Evolutionary conservation across 1,140 invertebrate species (phyloP).

Genomic region (Drosophila ficusphila): DNA sequence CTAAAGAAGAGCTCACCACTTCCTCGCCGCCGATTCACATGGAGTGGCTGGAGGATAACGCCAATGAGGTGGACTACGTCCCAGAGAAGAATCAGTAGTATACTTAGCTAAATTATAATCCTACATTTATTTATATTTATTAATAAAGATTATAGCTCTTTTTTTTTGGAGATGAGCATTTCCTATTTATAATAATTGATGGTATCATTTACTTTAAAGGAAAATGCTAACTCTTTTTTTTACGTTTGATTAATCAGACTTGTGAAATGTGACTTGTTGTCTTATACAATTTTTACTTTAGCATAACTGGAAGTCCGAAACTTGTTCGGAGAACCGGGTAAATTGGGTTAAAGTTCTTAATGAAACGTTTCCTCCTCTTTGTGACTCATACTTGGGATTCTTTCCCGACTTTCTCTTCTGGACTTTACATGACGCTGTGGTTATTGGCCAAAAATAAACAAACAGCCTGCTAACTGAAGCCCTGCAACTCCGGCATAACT

Average conservation of each 20-base stretch:
- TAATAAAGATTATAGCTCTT: slow-evolving; percentile 8
- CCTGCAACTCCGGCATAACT: background rate
- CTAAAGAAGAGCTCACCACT: slow-evolving; percentile 23
- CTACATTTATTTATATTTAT: slow-evolving; percentile 7
- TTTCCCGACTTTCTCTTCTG: slow-evolving; percentile 28
- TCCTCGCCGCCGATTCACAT: slow-evolving; percentile 3
- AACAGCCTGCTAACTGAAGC: background rate
- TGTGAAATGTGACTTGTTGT: too few species aligned
- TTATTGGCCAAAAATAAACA: slow-evolving; percentile 36
- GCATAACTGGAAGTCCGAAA: slow-evolving; percentile 6
- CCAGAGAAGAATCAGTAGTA: slow-evolving; percentile 4
- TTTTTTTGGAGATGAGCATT: background rate
- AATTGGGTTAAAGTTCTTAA: slow-evolving; percentile 18
- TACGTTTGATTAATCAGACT: too few species aligned
- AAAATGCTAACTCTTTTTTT: background rate
- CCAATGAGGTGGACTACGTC: slow-evolving; percentile 26
- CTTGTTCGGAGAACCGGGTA: background rate
- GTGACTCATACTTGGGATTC: slow-evolving; percentile 11
- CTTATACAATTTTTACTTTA: background rate
- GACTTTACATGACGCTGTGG: background rate
- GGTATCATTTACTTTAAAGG: background rate
- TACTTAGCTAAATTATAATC: background rate
- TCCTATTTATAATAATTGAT: slow-evolving; percentile 16
- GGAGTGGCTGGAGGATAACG: slow-evolving; percentile 34
- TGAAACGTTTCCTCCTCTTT: background rate